Conservation (phyloP, 1,140 invertebrate species). For the Rhopalosiphum maidis region DNA sequence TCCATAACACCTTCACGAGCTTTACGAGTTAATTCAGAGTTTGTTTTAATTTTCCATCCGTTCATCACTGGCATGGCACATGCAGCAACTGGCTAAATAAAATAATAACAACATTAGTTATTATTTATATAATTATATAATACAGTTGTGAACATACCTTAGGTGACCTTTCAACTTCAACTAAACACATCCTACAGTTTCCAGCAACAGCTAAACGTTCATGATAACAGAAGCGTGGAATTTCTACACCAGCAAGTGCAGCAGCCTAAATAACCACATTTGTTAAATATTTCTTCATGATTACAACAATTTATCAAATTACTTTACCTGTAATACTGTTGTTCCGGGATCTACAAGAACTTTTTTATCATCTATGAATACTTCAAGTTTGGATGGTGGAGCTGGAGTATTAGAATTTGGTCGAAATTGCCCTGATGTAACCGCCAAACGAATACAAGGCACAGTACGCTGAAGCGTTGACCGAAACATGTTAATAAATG, state of each 20-base stretch:
- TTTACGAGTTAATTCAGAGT: constrained; percentile 92
- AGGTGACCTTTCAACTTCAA: constrained; percentile 95
- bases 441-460: constrained; percentile 36
- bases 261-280: constrained; percentile 77
- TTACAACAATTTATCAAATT: not conserved
- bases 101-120: constrained; percentile 16
- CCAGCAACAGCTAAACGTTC: constrained; percentile 97
- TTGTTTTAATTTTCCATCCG: constrained; percentile 95
- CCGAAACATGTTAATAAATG: constrained; percentile 18
- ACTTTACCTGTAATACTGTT: constrained; percentile 89
- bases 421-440: not conserved
- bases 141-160: constrained; percentile 68
- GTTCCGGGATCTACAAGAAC: constrained; percentile 95
- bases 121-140: not conserved
- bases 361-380: constrained; percentile 97
- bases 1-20: constrained; percentile 99
- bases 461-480: constrained; percentile 12
- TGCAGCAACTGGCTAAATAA: constrained; percentile 93
- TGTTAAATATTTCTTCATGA: not conserved
- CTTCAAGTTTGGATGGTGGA: constrained; percentile 72
- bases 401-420: constrained; percentile 43
- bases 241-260: constrained; percentile 94
- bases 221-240: constrained; percentile 99
- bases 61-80: constrained; percentile 99
- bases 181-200: constrained; percentile 99